Evolutionary conservation across 2,797 vertebrate species (phyloP).

Genomic region (Fistularia commersonii): DNA sequence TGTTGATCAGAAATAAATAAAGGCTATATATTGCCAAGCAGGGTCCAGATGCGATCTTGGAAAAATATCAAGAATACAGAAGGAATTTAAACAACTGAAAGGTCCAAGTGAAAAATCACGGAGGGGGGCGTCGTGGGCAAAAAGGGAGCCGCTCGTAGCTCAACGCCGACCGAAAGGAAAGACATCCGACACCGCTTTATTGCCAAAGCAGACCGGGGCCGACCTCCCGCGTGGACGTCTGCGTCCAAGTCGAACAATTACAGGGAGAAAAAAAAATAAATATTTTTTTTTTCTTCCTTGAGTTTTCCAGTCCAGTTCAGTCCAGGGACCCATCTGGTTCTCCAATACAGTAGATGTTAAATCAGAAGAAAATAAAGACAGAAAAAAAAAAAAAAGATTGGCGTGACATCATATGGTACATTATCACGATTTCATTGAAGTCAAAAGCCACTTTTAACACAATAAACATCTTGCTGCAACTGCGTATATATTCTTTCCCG

Average conservation of each 20-base stretch:
- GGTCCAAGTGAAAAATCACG: constrained; percentile 39
- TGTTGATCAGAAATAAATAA: no score
- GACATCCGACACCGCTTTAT: constrained; percentile 63
- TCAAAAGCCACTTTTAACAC: no score
- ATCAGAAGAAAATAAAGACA: no score
- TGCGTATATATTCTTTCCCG: no score
- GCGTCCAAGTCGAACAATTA: constrained; percentile 43
- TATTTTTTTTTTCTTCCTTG: neutral
- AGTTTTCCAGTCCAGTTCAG: no score
- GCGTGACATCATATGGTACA: no score
- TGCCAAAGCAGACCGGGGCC: constrained; percentile 55
- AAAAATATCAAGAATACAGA: constrained; percentile 24
- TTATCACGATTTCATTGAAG: no score
- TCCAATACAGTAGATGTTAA: neutral
- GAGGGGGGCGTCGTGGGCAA: constrained; percentile 10
- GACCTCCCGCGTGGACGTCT: constrained; percentile 28
- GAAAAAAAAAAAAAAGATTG: no score
- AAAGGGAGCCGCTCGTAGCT: constrained; percentile 34
- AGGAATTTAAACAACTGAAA: constrained; percentile 38
- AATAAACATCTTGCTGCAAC: no score
- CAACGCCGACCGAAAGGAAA: constrained; percentile 33
- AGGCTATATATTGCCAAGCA: neutral
- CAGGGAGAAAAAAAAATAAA: constrained; percentile 9
- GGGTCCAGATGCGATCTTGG: constrained; percentile 18
- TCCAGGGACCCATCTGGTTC: constrained; percentile 18